Evolutionary conservation across 2,888 invertebrate genomes (phyloP), one percentile per base, ranked within the genome.

Genomic region (Thumatha senex): DNA sequence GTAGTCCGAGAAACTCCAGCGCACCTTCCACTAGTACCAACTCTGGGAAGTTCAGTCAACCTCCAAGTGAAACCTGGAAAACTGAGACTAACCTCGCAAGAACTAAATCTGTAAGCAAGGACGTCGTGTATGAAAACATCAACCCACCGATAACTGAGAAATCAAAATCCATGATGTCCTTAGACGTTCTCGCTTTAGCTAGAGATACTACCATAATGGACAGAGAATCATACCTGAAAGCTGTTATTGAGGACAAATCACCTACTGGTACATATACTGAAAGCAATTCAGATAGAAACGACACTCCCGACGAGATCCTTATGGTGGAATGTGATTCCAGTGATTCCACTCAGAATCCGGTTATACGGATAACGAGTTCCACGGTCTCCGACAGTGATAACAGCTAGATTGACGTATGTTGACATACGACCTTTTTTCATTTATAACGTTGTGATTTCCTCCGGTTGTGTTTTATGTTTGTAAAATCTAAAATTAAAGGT

Each of bases 261-360:
- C 91, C 91, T 0, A 85, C 87, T 0, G 90, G 84, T 0, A 91
- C 91, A 0, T 91, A 90, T 43, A 90, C 91, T 0, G 91, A 89
- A 52, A 91, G 90, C 49, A 89, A 87, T 58, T 91, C 91, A 0
- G 91, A 90, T 15, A 80, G 89, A 34, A 90, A 90, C 33, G 91
- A 91, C 0, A 90, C 81, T 50, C 91, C 91, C 0, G 91, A 91
- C 56, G 91, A 91, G 53, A 89, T 91, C 18, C 46, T 91, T 42
- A 85, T 90, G 89, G 91, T 91, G 31, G 91, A 91, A 60, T 91
- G 91, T 36, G 91, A 91, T 41, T 89, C 90, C 2, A 90, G 89
- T 53, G 91, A 91, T 50, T 89, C 89, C 2, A 84, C 82, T 0
- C 89, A 89, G 59, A 89, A 89, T 53, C 91, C 91, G 0, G 83